Evolutionary conservation across 2,797 vertebrate genomes (phyloP).

Genomic region (Gallinago nigripennis): DNA sequence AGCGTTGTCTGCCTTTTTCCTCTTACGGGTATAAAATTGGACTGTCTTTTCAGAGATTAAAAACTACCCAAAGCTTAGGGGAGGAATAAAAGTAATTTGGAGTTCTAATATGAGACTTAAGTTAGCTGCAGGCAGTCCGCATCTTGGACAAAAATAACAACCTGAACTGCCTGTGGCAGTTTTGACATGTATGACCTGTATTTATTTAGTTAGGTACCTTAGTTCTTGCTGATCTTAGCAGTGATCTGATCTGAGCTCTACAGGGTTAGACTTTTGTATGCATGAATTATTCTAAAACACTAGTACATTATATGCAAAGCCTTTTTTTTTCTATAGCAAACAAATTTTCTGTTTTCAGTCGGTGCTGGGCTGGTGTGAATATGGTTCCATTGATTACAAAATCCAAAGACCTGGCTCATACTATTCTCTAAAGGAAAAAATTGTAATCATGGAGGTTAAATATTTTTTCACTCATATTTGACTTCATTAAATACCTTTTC

Average conservation of each 20-base stretch:
- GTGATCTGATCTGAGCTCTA: neutral
- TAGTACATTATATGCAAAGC: neutral
- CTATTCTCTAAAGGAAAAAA: neutral
- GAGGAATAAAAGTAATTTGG: neutral
- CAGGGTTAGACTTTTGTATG: constrained; percentile 10
- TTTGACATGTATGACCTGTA: neutral
- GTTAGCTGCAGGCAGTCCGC: constrained; percentile 1
- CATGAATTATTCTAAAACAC: constrained; percentile 9
- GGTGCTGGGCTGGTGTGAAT: constrained; percentile 32
- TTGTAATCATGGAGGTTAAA: neutral
- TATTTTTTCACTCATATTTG: neutral
- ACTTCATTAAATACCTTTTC: constrained; percentile 4
- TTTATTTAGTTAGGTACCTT: constrained; percentile 17
- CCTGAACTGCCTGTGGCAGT: constrained; percentile 35
- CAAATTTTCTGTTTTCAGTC: constrained; percentile 30
- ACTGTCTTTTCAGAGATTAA: neutral
- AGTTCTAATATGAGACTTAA: neutral
- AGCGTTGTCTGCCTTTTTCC: neutral
- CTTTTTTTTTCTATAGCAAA: neutral
- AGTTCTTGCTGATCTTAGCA: constrained; percentile 26
- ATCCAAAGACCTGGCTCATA: neutral
- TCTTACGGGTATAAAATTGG: neutral
- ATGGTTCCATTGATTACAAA: neutral
- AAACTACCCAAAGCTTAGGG: neutral
- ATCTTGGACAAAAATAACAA: neutral